phyloP scores from a whole-genome alignment of 2,113 vertebrate genomes.

The Baryphthengus martii region DNA sequence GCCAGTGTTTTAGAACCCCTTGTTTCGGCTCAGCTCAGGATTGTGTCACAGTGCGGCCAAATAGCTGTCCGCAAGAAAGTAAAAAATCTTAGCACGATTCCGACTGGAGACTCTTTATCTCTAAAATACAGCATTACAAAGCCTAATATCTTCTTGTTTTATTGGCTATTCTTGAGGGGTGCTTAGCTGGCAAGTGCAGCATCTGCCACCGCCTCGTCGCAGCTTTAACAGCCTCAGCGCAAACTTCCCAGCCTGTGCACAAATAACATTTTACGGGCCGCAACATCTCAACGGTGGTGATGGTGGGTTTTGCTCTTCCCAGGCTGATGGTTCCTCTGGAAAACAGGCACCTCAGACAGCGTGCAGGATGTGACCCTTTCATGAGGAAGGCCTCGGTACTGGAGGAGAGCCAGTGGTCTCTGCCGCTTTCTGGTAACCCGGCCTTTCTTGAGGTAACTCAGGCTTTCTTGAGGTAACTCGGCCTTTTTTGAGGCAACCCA shows the following conservation, averaged over 20 bases:
- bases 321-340: background rate
- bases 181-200: constrained; percentile 40
- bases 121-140: background rate
- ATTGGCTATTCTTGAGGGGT: background rate
- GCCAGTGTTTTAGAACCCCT: background rate
- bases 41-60: background rate
- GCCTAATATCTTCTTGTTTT: background rate
- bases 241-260: background rate
- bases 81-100: background rate
- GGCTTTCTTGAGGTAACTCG: background rate
- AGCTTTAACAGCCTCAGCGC: background rate
- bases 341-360: background rate
- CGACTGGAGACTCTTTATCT: background rate
- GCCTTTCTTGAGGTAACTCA: background rate
- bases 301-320: background rate
- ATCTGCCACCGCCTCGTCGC: background rate
- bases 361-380: background rate
- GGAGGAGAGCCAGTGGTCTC: background rate
- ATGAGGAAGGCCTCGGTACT: background rate
- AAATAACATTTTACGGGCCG: background rate
- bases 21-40: background rate
- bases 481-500: background rate
- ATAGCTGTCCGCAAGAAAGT: background rate
- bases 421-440: background rate
- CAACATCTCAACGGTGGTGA: fast-evolving